Conservation (phyloP, 2,797 vertebrate species). For the Gobionotothen gibberifrons region DNA sequence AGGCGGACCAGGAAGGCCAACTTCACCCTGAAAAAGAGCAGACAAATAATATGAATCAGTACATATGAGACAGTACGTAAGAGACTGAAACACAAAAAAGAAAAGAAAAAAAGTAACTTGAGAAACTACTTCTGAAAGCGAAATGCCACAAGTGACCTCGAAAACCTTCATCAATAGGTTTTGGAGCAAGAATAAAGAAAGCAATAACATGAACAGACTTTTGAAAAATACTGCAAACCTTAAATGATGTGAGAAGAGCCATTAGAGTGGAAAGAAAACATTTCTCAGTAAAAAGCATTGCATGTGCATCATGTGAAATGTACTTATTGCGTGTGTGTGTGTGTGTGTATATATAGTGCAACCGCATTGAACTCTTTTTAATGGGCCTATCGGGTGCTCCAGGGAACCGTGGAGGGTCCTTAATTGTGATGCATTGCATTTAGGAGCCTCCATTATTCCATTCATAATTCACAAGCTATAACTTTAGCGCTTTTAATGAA, state of each 20-base stretch:
- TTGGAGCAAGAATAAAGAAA: conserved; percentile 42
- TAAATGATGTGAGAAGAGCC: conserved; percentile 21
- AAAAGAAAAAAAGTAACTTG: conserved; percentile 7
- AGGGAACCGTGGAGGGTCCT: conserved; percentile 22
- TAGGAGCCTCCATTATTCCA: conserved; percentile 29
- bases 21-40: conserved; percentile 82
- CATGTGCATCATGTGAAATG: conserved; percentile 19
- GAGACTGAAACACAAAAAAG: conserved; percentile 7
- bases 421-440: conserved; percentile 53
- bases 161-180: conserved; percentile 22
- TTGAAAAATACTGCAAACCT: conserved; percentile 36
- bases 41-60: conserved; percentile 28
- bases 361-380: conserved; percentile 23
- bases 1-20: conserved; percentile 84
- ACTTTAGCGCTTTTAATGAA: conserved; percentile 29
- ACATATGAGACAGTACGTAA: not conserved
- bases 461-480: conserved; percentile 62
- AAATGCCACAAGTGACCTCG: conserved; percentile 31
- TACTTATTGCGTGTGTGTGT: not conserved
- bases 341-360: not conserved
- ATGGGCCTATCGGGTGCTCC: conserved; percentile 21
- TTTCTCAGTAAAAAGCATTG: conserved; percentile 14
- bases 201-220: conserved; percentile 43
- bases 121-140: conserved; percentile 28
- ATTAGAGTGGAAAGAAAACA: conserved; percentile 25